Conservation (phyloP, 2,888 invertebrate species). For the Tachina grossa region DNA sequence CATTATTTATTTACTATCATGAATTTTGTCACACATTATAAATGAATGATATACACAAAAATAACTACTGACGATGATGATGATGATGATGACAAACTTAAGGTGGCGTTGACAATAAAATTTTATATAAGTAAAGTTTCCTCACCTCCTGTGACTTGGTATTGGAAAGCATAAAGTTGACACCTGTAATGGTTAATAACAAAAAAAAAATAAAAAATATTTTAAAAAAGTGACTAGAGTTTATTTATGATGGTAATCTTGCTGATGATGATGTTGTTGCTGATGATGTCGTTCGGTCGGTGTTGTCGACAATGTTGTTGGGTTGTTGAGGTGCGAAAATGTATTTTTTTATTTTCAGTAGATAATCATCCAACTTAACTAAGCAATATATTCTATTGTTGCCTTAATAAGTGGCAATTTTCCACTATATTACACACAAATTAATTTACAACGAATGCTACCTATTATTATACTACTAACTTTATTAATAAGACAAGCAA, state of each 20-base stretch:
- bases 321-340: conserved; percentile 32
- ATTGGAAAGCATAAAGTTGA: conserved; percentile 42
- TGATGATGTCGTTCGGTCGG: conserved; percentile 10
- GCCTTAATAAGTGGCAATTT: conserved; percentile 51
- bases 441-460: conserved; percentile 25
- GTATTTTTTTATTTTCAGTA: background rate
- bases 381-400: conserved; percentile 54
- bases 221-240: conserved; percentile 30
- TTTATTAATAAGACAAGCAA: conserved; percentile 30
- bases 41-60: background rate
- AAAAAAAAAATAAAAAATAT: conserved; percentile 27
- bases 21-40: conserved; percentile 6
- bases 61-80: background rate
- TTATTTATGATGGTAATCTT: conserved; percentile 47
- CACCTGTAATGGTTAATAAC: conserved; percentile 54
- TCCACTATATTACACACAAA: conserved; percentile 36
- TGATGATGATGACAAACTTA: conserved; percentile 40
- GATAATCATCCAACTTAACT: conserved; percentile 6
- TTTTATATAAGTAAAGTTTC: conserved; percentile 7
- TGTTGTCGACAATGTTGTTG: conserved; percentile 41
- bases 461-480: conserved; percentile 28
- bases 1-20: conserved; percentile 12
- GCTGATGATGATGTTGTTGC: conserved; percentile 32
- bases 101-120: conserved; percentile 45
- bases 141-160: background rate